A percentile compares a stretch with the other conserved stretches of the same genome.
phyloP scores from a whole-genome alignment of 2,797 vertebrate species.

The Dermochelys coriacea region DNA sequence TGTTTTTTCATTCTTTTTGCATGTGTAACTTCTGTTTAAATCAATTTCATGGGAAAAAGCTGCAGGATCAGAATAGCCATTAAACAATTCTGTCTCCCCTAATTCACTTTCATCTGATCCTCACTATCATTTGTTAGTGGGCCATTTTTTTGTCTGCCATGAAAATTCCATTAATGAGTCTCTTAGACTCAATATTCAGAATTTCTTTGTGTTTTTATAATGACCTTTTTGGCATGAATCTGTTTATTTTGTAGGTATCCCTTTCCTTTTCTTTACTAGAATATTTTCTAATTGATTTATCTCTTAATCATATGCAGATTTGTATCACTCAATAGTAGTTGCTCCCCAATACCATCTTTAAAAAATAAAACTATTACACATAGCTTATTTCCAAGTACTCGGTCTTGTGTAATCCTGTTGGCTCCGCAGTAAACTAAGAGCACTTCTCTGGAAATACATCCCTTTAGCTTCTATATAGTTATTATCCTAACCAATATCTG shows the following conservation, averaged over 20 bases:
- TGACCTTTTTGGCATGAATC: background rate
- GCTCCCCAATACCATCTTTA: conserved; percentile 27
- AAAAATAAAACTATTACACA: conserved; percentile 19
- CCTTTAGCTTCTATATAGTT: conserved; percentile 51
- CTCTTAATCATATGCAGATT: background rate
- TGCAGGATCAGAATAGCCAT: background rate
- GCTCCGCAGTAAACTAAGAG: conserved; percentile 46
- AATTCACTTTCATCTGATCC: rapidly evolving
- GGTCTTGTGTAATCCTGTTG: conserved; percentile 27
- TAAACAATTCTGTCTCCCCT: background rate
- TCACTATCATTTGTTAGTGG: rapidly evolving
- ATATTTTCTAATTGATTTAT: conserved; percentile 23
- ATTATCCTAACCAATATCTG: conserved; percentile 64
- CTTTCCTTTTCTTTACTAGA: background rate
- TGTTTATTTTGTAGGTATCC: background rate
- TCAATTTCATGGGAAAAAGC: background rate
- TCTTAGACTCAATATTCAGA: background rate
- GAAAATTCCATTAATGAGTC: background rate
- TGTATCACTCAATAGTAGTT: conserved; percentile 15
- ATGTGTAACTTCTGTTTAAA: background rate
- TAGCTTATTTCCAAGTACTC: conserved; percentile 14
- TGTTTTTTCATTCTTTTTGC: background rate
- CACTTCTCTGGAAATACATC: conserved; percentile 59
- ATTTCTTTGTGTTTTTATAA: background rate
- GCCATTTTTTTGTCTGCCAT: background rate